These are phyloP conservation scores for Chauna torquata DNA, from an alignment of 2,113 vertebrate species.

Conservation along the genomic window DNA sequence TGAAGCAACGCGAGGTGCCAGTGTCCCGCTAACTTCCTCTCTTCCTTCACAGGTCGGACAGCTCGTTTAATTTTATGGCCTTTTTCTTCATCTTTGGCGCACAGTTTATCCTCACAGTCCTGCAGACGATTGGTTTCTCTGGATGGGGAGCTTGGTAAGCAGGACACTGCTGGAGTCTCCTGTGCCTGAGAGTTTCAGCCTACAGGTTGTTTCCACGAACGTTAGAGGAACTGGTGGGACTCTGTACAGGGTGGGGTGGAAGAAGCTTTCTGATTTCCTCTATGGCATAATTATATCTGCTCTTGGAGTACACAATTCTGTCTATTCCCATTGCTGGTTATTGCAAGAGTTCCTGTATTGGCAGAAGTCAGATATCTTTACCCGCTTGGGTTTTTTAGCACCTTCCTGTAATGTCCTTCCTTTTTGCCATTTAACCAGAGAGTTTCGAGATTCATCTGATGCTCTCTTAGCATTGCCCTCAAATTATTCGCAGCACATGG, in stretches of 20 bases:
- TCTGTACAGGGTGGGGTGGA: background rate
- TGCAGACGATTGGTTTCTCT: constrained; percentile 86
- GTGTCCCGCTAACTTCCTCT: background rate
- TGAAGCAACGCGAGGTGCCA: background rate
- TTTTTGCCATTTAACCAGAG: background rate
- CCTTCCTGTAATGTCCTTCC: background rate
- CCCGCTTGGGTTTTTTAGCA: background rate
- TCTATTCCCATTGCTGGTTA: background rate
- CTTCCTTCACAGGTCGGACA: constrained; percentile 83
- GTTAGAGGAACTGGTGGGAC: background rate
- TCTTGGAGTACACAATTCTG: background rate
- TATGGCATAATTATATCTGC: background rate
- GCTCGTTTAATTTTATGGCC: constrained; percentile 96
- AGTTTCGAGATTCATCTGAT: background rate
- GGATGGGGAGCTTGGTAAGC: constrained; percentile 94
- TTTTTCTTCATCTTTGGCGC: constrained; percentile 96
- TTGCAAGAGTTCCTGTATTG: background rate
- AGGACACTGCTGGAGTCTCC: background rate
- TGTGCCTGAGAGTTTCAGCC: background rate
- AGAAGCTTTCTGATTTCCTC: background rate
- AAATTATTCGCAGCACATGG: background rate
- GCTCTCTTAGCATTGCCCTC: background rate
- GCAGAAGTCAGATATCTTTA: background rate
- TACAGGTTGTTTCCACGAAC: background rate
- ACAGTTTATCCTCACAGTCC: constrained; percentile 83